Conservation (phyloP, 2,113 vertebrate genomes). For the Ondatra zibethicus region DNA sequence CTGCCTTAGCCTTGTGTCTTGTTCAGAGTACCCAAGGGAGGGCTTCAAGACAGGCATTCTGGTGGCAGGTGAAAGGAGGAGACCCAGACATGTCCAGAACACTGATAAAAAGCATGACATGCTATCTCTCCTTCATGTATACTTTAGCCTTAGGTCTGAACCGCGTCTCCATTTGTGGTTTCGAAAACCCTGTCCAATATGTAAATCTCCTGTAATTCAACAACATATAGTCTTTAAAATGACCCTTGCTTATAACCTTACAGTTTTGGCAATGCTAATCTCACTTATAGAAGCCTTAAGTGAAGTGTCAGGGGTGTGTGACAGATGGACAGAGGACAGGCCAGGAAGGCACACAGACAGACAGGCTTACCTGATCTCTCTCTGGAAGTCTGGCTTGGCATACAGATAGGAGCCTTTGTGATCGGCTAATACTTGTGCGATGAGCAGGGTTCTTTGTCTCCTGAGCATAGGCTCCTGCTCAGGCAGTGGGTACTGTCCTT, state of each 20-base stretch:
- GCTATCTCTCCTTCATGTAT: not conserved
- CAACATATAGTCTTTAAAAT: not conserved
- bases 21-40: not conserved
- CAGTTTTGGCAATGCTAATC: not conserved
- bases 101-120: not conserved
- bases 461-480: not conserved
- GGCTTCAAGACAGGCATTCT: not conserved
- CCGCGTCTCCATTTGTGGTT: not conserved
- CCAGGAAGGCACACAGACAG: not conserved
- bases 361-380: constrained; percentile 52
- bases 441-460: not conserved
- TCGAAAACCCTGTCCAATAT: not conserved
- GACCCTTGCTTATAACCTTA: not conserved
- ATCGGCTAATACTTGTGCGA: not conserved
- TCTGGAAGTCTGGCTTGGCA: not conserved
- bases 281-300: not conserved
- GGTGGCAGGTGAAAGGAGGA: not conserved
- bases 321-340: not conserved
- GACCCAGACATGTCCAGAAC: not conserved
- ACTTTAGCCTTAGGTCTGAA: not conserved
- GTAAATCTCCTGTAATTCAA: not conserved
- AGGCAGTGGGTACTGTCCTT: not conserved
- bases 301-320: not conserved
- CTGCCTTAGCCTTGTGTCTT: not conserved
- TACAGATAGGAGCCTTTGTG: not conserved